Conservation (phyloP, 2,797 vertebrate species). For the Pelobates cultripes region DNA sequence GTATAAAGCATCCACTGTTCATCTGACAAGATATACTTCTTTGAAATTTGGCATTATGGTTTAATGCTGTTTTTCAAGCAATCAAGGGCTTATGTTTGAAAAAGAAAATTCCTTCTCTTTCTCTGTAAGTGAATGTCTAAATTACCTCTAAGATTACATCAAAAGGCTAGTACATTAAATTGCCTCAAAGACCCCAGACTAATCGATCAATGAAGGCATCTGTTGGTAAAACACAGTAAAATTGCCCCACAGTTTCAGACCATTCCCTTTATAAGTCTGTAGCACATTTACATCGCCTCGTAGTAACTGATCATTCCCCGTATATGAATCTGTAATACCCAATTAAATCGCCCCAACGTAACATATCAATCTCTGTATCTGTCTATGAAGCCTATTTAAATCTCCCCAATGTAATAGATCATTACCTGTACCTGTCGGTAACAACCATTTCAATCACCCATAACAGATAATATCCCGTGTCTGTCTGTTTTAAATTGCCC, state of each 20-base stretch:
- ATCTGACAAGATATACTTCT: constrained; percentile 21
- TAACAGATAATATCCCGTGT: no score
- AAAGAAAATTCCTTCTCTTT: neutral
- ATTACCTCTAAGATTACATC: no score
- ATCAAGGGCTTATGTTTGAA: constrained; percentile 16
- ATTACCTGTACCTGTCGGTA: no score
- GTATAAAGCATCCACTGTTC: constrained; percentile 20
- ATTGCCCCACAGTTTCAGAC: neutral
- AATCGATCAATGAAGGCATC: no score
- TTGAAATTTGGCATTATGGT: constrained; percentile 8
- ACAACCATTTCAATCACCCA: no score
- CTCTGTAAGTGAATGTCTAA: no score
- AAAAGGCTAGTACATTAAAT: neutral
- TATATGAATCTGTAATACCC: neutral
- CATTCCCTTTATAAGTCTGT: neutral
- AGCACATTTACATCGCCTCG: neutral
- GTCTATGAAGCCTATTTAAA: no score
- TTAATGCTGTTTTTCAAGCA: constrained; percentile 17
- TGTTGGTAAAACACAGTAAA: neutral
- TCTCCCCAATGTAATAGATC: no score
- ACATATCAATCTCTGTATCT: no score
- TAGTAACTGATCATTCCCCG: neutral
- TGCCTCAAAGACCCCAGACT: neutral
- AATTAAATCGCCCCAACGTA: no score
- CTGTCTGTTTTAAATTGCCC: no score